Base-by-base conservation (phyloP, 2,113 vertebrate species). In the Eulemur macaco region DNA sequence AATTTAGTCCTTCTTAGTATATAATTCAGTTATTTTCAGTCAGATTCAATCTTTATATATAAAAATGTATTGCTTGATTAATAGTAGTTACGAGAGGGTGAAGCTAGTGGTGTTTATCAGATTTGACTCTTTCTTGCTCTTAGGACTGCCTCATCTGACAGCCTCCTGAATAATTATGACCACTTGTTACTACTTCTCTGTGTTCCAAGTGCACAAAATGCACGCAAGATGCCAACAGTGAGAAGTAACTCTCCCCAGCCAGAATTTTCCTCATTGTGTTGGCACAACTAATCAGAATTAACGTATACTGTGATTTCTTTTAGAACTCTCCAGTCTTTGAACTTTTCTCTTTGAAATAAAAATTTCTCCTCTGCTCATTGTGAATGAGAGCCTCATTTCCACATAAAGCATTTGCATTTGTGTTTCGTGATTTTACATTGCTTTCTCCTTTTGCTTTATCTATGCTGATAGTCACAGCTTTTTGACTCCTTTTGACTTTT, bases 291-390 rank as follows among this genome's bases (percentile, higher is more conserved):
- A 96, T 82, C 88, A 86, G 84, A 93, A 78, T 90, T 66, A 90
- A 92, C 42, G n/a, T 90, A 64, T 3, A 94, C 52, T 0, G 2
- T 23, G 50, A 42, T 60, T 86, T 91, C 54, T 95, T 92, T 74
- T 83, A 94, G 80, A 96, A 92, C 71, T 37, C 80, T 74, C 18
- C 10, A 5, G 95, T 50, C 87, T 87, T 96, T 80, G 86, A 96
- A 87, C 90, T 89, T 94, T 68, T 12, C 77, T 90, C 77, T 96
- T 91, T 94, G 85, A 95, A 96, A 97, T 97, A 90, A 92, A 89
- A 76, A 45, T 73, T 73, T 87, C 74, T 96, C 47, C 27, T 88
- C 81, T 31, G 20, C 50, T 96, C 76, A 2, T 86, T 74, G 88
- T 92, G 81, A 90, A 64, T 56, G 76, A 81, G 37, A 54, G 64